Evolutionary conservation across 2,888 invertebrate species (phyloP).

Genomic region (Eilema caniola): DNA sequence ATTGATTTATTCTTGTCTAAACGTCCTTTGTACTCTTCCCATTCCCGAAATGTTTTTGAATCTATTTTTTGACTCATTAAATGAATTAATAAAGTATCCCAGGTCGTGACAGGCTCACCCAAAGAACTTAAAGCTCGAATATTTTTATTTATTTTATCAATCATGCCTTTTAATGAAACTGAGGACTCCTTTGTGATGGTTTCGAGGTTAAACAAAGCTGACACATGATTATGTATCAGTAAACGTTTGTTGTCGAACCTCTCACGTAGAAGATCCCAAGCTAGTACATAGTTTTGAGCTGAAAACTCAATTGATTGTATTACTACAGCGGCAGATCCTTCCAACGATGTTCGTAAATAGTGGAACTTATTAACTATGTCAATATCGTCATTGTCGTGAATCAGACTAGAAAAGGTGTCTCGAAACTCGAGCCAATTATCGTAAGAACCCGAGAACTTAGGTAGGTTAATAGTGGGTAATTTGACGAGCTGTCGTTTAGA

Average conservation of each 20-base stretch:
- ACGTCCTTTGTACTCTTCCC: too few species aligned
- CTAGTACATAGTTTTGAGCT: not conserved
- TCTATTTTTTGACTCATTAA: too few species aligned
- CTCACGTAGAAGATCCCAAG: not conserved
- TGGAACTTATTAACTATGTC: too few species aligned
- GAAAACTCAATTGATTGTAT: not conserved
- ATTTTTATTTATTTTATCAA: not conserved
- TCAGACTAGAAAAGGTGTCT: not conserved
- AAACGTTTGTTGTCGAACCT: too few species aligned
- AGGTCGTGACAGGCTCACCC: not conserved
- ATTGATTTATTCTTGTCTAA: too few species aligned
- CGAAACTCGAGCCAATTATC: not conserved
- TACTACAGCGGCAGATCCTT: not conserved
- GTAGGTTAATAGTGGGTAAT: too few species aligned
- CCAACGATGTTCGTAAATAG: not conserved
- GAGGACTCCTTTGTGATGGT: too few species aligned
- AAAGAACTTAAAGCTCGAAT: conserved; percentile 7
- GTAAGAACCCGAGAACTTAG: not conserved
- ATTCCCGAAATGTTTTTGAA: too few species aligned
- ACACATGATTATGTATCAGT: too few species aligned
- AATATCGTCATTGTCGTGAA: not conserved
- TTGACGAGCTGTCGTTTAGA: too few species aligned
- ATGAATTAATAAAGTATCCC: too few species aligned
- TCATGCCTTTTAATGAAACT: too few species aligned
- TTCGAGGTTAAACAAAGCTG: not conserved